Conservation (phyloP, 2,797 vertebrate species). For the Ataeniobius toweri region DNA sequence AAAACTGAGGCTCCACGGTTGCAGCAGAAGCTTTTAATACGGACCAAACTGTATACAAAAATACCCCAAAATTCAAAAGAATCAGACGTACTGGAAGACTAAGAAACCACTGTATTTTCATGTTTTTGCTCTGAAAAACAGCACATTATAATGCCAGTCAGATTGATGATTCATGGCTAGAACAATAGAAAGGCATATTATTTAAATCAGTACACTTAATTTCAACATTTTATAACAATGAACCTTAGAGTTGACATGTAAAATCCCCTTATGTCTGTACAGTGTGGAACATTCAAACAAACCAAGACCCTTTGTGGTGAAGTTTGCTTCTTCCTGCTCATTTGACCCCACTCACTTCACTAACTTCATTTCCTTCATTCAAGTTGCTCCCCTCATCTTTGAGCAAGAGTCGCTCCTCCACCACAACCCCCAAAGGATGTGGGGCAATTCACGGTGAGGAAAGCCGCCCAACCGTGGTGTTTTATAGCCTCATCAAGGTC, state of each 20-base stretch:
- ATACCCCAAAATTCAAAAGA: background rate
- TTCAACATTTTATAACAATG: background rate
- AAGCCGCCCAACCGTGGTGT: conserved; percentile 67
- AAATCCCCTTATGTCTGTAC: background rate
- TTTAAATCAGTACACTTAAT: no score
- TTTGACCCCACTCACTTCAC: conserved; percentile 80
- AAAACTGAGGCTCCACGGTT: background rate
- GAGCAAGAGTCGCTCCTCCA: conserved; percentile 45
- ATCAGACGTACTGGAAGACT: background rate
- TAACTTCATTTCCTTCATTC: conserved; percentile 83
- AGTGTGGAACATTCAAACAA: conserved; percentile 17
- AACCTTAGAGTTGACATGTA: background rate
- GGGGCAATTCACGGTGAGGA: conserved; percentile 70
- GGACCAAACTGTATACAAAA: background rate
- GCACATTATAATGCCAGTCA: background rate
- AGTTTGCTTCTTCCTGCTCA: conserved; percentile 73
- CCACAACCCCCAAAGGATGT: conserved; percentile 67
- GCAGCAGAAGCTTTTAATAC: background rate
- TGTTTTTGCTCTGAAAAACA: background rate
- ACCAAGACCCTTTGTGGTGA: conserved; percentile 63
- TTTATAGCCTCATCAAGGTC: conserved; percentile 74
- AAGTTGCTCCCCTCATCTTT: conserved; percentile 62
- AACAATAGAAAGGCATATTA: background rate
- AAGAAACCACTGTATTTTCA: background rate
- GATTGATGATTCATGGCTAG: background rate